Evolutionary conservation across 1,140 invertebrate genomes (phyloP).

Genomic region (Cotesia glomerata): DNA sequence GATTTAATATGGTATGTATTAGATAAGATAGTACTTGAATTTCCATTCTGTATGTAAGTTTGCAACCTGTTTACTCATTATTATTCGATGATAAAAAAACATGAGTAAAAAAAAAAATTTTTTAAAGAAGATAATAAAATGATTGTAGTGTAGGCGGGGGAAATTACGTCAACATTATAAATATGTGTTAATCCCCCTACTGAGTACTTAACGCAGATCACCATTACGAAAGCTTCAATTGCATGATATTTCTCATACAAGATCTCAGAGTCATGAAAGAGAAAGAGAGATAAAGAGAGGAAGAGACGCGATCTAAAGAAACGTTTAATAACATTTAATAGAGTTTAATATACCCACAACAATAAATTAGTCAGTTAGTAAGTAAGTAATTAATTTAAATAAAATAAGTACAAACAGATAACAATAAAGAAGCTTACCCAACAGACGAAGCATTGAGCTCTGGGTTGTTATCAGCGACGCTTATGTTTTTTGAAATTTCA

Average conservation of each 20-base stretch:
- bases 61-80: not conserved
- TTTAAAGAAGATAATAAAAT: not conserved
- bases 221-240: slow-evolving; percentile 48
- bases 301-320: not conserved
- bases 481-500: slow-evolving; percentile 14
- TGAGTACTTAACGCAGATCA: slow-evolving; percentile 16
- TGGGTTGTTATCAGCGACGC: slow-evolving; percentile 40
- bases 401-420: not conserved
- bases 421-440: slow-evolving; percentile 44
- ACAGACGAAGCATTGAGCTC: slow-evolving; percentile 48
- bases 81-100: not conserved
- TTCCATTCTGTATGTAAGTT: not conserved
- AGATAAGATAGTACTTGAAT: no score
- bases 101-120: not conserved
- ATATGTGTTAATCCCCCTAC: slow-evolving; percentile 12
- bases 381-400: not conserved
- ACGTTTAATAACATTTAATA: not conserved
- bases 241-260: slow-evolving; percentile 45
- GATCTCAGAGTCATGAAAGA: slow-evolving; percentile 19
- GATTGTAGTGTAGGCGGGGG: slow-evolving; percentile 28
- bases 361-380: not conserved
- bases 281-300: slow-evolving; percentile 5
- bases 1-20: no score
- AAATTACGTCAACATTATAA: slow-evolving; percentile 26
- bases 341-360: no score